Conservation (phyloP, 1,140 invertebrate species). For the Cecropterus lyciades region DNA sequence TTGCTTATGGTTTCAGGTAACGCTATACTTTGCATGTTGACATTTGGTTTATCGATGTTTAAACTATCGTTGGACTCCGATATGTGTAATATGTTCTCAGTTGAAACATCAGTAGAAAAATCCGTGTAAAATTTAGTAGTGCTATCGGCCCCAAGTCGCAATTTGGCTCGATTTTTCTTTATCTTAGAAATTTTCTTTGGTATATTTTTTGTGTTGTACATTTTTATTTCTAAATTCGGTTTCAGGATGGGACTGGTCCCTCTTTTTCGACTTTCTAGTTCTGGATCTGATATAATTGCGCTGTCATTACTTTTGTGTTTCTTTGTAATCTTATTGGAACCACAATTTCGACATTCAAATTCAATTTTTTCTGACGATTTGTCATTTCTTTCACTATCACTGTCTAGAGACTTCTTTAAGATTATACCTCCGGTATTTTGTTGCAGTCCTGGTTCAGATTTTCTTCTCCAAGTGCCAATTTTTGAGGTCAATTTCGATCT, state of each 20-base stretch:
- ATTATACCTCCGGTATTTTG: conserved; percentile 60
- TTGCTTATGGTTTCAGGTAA: conserved; percentile 64
- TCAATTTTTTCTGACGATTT: conserved; percentile 73
- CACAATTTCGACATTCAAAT: conserved; percentile 78
- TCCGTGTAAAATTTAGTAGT: conserved; percentile 88
- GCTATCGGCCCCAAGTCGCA: conserved; percentile 75
- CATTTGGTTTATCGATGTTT: conserved; percentile 67
- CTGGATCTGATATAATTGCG: conserved; percentile 63
- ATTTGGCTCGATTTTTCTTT: conserved; percentile 86
- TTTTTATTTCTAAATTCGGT: conserved; percentile 82
- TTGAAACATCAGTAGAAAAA: conserved; percentile 84
- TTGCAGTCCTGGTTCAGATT: conserved; percentile 88
- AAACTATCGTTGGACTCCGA: conserved; percentile 87
- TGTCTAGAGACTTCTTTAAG: conserved; percentile 65
- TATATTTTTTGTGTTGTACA: conserved; percentile 87
- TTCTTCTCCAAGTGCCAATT: conserved; percentile 87
- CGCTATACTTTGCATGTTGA: conserved; percentile 42
- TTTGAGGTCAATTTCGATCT: conserved; percentile 80
- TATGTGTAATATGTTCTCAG: conserved; percentile 85
- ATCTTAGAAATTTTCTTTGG: conserved; percentile 87
- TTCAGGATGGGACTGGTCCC: conserved; percentile 45
- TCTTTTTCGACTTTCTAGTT: conserved; percentile 59
- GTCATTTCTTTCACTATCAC: conserved; percentile 65
- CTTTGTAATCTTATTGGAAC: conserved; percentile 71
- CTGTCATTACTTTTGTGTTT: conserved; percentile 57